Percentiles rank a stretch among this genome's conserved stretches.
phyloP scores from a whole-genome alignment of 2,888 invertebrate genomes.

The Nudaria mundana region DNA sequence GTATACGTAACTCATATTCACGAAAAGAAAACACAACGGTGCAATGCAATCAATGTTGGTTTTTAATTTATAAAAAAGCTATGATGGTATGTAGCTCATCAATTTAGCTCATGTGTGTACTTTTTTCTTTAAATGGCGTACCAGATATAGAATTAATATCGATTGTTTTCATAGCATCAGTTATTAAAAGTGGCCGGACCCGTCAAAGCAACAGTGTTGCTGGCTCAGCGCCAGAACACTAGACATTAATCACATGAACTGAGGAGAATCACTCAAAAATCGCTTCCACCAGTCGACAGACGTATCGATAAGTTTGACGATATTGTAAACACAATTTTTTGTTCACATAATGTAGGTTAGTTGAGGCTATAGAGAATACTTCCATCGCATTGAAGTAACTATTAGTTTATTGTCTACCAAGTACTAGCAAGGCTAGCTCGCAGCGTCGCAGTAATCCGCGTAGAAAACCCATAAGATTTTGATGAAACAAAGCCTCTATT shows the following conservation, averaged over 20 bases:
- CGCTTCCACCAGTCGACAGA: slow-evolving; percentile 46
- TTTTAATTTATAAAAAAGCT: background rate
- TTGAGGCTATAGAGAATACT: slow-evolving; percentile 16
- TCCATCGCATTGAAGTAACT: slow-evolving; percentile 4
- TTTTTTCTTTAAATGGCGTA: slow-evolving; percentile 16
- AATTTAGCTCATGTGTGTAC: slow-evolving; percentile 3
- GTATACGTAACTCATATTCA: slow-evolving; percentile 8
- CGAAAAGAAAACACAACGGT: background rate
- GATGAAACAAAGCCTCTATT: too few relatives aligned
- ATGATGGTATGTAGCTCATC: background rate
- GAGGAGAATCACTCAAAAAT: slow-evolving; percentile 63
- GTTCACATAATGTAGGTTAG: slow-evolving; percentile 17
- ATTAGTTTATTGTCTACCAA: too few relatives aligned
- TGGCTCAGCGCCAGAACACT: slow-evolving; percentile 35
- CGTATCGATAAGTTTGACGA: slow-evolving; percentile 58
- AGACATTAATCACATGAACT: slow-evolving; percentile 44
- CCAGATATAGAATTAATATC: slow-evolving; percentile 32
- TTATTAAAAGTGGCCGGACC: slow-evolving; percentile 45
- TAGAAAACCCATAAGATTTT: too few relatives aligned
- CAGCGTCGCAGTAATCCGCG: too few relatives aligned
- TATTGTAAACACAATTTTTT: slow-evolving; percentile 53
- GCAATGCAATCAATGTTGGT: background rate
- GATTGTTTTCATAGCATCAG: slow-evolving; percentile 47
- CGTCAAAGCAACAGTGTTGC: slow-evolving; percentile 38
- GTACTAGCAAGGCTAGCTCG: too few relatives aligned